Evolutionary conservation across 64 coral and sea anemone species (phyloP), one percentile per base, ranked within the genome.

Genomic region (Hydrozoanthus tunicans): DNA sequence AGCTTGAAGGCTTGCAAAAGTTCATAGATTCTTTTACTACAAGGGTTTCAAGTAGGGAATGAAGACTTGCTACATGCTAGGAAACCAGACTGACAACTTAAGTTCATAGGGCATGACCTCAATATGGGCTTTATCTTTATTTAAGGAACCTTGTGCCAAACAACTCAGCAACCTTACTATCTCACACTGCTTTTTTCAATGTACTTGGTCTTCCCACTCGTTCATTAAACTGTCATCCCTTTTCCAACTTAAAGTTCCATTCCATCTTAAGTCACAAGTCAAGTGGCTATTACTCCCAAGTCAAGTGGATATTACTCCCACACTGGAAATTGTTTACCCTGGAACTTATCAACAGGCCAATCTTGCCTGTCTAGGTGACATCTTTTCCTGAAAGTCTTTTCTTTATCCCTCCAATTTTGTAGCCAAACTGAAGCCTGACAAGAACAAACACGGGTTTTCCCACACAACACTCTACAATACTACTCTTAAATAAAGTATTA

Each of bases 381-480:
- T 66, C 64, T 66, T 66, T 66, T 17, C 64, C 9, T 13, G 24
- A 52, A 71, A 5, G 15, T 23, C 23, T 71, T 76, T 76, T 27
- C 32, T 76, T 76, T 76, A 4, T 27, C 9, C 72, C 43, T 52
- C 7, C 4, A 32, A 76, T 6, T 53, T 76, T 9, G 27, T 53
- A 52, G 10, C 27, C 72, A 76, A 76, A 76, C 72, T 76, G 72
- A 76, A 76, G 72, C 72, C 72, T 52, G 53, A 76, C 72, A 76
- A 76, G 72, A 76, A 32, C 72, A 76, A 76, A 25, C 79, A 81
- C n/a, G 24, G 79, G 60, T 51, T 32, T 64, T 32, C 79, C 60
- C 63, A 83, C 81, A 86, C 56, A 85, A 85, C 51, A 70, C 24
- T 74, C 83, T 73, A 74, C 10, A 5, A 53, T 73, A 65, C 51